These are phyloP conservation scores for Gopherus flavomarginatus DNA, from an alignment of 2,113 vertebrate genomes.

Conservation along the genomic window DNA sequence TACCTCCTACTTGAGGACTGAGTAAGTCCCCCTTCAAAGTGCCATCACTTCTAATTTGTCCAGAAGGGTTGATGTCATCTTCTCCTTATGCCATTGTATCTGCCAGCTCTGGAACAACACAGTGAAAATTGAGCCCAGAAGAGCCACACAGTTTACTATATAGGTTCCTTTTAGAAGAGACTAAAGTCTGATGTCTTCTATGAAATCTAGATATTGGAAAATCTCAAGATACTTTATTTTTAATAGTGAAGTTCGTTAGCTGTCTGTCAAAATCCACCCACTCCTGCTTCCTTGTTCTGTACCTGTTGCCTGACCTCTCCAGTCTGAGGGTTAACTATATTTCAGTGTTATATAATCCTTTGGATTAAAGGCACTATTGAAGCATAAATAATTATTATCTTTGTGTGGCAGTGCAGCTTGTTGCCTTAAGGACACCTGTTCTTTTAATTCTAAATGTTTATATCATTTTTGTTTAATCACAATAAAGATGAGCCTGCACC, in stretches of 20 bases:
- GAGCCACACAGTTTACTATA: neutral
- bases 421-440: neutral
- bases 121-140: neutral
- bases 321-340: neutral
- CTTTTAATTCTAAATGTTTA: neutral
- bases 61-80: neutral
- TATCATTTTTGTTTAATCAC: neutral
- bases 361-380: fast-evolving
- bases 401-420: neutral
- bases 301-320: neutral
- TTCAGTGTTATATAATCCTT: neutral
- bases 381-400: neutral
- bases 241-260: neutral
- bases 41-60: fast-evolving
- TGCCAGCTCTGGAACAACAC: neutral
- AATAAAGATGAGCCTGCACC: neutral
- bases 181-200: neutral
- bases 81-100: neutral
- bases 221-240: neutral
- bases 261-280: neutral
- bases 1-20: neutral
- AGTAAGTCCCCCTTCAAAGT: neutral
- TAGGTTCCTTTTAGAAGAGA: neutral
- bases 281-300: neutral
- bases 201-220: neutral